A percentile compares a stretch with the other conserved stretches of the same genome.
Conservation (phyloP, 1,140 invertebrate genomes). For the Nymphalis io region DNA sequence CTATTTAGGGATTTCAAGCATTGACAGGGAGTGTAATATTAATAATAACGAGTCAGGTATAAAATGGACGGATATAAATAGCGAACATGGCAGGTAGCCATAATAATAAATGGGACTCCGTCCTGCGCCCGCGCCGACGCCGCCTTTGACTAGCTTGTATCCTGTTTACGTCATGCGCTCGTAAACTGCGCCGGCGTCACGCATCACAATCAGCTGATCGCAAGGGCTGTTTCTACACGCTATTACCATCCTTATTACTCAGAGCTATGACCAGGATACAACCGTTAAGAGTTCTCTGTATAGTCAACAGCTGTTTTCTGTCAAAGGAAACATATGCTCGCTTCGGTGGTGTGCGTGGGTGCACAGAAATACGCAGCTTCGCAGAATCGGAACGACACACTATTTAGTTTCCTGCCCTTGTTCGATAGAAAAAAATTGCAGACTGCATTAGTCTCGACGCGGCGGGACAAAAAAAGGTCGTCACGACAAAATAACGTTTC, state of each 20-base stretch:
- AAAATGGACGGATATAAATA: not conserved
- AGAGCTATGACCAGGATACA: not conserved
- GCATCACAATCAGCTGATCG: conserved; percentile 39
- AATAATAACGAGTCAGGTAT: conserved; percentile 1
- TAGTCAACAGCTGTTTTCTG: conserved; percentile 58
- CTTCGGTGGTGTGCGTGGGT: conserved; percentile 36
- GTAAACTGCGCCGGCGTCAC: conserved; percentile 26
- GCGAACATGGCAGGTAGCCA: conserved; percentile 24
- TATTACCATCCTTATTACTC: conserved; percentile 23
- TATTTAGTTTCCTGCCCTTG: conserved; percentile 36
- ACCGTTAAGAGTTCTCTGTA: conserved; percentile 50
- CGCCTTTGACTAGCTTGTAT: conserved; percentile 32
- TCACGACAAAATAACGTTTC: not conserved
- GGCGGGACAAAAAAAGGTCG: not conserved
- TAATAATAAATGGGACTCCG: conserved; percentile 20
- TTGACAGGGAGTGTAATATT: not conserved
- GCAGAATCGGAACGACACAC: conserved; percentile 38
- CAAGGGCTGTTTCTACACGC: not conserved
- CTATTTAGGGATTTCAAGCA: not conserved
- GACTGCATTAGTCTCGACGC: not conserved
- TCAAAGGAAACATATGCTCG: conserved; percentile 61
- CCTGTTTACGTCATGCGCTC: conserved; percentile 42
- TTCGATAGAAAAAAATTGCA: conserved; percentile 27
- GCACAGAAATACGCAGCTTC: conserved; percentile 31
- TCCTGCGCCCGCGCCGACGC: conserved; percentile 11